phyloP scores from a whole-genome alignment of 2,888 invertebrate genomes.

The Xestoiulus laeticollis region DNA sequence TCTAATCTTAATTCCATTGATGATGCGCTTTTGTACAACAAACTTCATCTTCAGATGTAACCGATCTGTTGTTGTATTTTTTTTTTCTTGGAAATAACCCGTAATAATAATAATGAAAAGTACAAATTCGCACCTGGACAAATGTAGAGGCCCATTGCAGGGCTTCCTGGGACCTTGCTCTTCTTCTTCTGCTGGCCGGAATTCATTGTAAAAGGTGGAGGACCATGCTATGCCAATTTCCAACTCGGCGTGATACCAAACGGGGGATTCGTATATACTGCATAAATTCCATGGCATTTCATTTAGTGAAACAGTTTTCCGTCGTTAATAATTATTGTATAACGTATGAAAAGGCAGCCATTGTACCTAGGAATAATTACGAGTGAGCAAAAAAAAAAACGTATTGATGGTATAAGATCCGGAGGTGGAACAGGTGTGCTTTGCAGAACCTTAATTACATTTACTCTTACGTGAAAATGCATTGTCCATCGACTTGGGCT shows the following conservation, averaged over 20 bases:
- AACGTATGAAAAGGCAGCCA: conserved; percentile 38
- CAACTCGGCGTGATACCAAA: neutral
- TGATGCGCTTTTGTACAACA: conserved; percentile 23
- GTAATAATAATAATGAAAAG: neutral
- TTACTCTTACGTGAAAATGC: neutral
- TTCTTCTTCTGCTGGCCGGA: neutral
- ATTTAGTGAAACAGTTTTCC: conserved; percentile 35
- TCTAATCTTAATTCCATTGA: conserved; percentile 38
- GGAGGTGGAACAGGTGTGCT: neutral
- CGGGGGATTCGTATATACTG: neutral
- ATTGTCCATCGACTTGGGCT: neutral
- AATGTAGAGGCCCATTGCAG: neutral
- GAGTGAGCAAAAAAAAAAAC: neutral
- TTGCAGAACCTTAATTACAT: neutral
- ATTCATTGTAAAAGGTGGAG: conserved; percentile 9
- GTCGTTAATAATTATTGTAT: conserved; percentile 41
- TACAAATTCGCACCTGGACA: neutral
- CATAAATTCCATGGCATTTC: conserved; percentile 34
- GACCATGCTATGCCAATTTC: conserved; percentile 36
- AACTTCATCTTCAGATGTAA: conserved; percentile 34
- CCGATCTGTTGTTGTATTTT: conserved; percentile 30
- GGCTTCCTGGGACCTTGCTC: conserved; percentile 31
- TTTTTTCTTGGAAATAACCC: neutral
- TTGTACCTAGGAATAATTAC: conserved; percentile 3
- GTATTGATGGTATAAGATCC: conserved; percentile 8